These are phyloP conservation scores for Steatornis caripensis DNA, from an alignment of 2,113 vertebrate species.

Conservation along the genomic window DNA sequence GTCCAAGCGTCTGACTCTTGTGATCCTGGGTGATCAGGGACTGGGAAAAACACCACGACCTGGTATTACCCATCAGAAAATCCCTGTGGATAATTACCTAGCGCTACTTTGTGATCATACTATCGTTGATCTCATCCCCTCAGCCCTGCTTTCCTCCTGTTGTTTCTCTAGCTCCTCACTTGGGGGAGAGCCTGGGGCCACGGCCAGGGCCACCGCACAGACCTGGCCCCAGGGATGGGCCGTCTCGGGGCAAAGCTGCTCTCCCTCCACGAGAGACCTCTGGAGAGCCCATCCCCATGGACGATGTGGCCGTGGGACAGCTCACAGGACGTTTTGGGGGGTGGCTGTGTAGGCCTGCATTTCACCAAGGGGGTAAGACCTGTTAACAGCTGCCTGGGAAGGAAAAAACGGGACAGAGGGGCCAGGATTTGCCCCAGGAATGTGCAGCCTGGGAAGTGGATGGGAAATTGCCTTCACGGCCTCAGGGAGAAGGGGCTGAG, in stretches of 20 bases:
- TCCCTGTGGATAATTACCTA: neutral
- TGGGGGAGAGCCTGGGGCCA: neutral
- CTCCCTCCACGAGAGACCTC: neutral
- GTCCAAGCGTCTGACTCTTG: neutral
- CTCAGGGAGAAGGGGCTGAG: neutral
- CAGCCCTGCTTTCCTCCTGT: rapidly evolving
- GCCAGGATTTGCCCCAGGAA: neutral
- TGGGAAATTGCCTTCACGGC: rapidly evolving
- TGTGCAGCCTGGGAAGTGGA: neutral
- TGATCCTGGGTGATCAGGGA: neutral
- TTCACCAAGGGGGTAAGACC: neutral
- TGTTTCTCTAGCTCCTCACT: neutral
- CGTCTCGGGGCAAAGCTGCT: neutral
- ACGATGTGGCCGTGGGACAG: neutral
- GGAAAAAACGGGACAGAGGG: neutral
- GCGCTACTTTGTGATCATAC: neutral
- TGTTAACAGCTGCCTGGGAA: neutral
- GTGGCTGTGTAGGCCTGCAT: neutral
- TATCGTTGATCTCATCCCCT: neutral
- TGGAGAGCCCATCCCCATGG: neutral
- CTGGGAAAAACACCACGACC: neutral
- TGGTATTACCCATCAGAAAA: neutral
- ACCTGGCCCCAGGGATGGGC: neutral
- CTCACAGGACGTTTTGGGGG: neutral
- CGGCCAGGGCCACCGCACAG: neutral